Conservation (phyloP, 2,888 invertebrate species). For the Homarus gammarus region DNA sequence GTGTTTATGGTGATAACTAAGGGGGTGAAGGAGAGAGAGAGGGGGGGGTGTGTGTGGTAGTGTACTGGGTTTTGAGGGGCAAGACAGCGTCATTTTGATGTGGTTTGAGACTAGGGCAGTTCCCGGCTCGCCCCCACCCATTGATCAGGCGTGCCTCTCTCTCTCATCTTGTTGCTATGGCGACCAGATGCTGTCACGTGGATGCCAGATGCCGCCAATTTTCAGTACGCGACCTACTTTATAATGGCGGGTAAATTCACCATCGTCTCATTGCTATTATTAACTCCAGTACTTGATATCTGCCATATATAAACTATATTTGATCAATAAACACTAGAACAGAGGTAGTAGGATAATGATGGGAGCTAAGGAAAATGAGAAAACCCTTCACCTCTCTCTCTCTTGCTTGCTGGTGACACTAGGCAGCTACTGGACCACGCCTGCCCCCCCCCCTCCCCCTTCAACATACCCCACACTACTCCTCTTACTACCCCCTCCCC, state of each 20-base stretch:
- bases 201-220: conserved; percentile 21
- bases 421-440: conserved; percentile 12
- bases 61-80: background rate
- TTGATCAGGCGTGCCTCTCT: conserved; percentile 60
- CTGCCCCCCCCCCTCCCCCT: background rate
- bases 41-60: conserved; percentile 8
- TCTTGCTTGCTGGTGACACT: background rate
- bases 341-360: no score
- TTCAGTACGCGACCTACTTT: background rate
- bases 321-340: no score
- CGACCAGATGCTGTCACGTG: conserved; percentile 61
- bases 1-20: background rate
- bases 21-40: background rate
- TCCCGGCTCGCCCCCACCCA: conserved; percentile 26
- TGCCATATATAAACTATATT: no score
- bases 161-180: conserved; percentile 68
- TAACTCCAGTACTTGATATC: no score
- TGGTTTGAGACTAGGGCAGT: conserved; percentile 8
- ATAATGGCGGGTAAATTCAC: no score
- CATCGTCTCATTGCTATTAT: no score
- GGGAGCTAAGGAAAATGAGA: no score
- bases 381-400: no score
- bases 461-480: background rate
- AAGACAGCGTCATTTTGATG: conserved; percentile 28
- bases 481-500: background rate